Conservation (phyloP, 1,140 invertebrate species). For the Drosophila seguyi region DNA sequence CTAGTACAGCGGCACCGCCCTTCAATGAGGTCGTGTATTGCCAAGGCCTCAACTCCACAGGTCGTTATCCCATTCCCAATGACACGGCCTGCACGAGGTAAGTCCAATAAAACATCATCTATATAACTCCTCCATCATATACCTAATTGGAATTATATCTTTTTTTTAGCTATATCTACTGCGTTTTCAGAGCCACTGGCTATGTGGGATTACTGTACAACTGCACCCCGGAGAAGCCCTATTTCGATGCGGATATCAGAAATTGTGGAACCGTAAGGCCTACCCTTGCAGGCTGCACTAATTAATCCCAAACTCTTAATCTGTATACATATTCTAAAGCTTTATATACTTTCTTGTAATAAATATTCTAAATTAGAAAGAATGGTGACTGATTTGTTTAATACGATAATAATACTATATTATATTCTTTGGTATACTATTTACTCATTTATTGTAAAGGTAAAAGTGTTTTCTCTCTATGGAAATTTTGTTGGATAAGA, state of each 20-base stretch:
- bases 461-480: no score
- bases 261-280: conserved; percentile 46
- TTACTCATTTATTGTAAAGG: background rate
- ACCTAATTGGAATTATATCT: background rate
- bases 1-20: background rate
- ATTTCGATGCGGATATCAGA: conserved; percentile 32
- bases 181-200: conserved; percentile 14
- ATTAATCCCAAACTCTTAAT: background rate
- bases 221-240: conserved; percentile 38
- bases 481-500: background rate
- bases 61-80: conserved; percentile 61
- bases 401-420: background rate
- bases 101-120: background rate
- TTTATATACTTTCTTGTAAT: conserved; percentile 3
- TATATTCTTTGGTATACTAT: background rate
- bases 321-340: background rate
- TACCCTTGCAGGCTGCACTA: conserved; percentile 37
- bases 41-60: conserved; percentile 6
- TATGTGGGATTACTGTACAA: conserved; percentile 16
- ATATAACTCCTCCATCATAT: rapidly evolving
- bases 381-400: background rate
- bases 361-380: background rate
- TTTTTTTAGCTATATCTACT: conserved; percentile 61
- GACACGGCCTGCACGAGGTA: conserved; percentile 71
- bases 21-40: conserved; percentile 30